A percentile compares a stretch with the other conserved stretches of the same genome.
These are phyloP conservation scores for Macaria notata DNA, from an alignment of 2,888 invertebrate species.

Conservation along the genomic window DNA sequence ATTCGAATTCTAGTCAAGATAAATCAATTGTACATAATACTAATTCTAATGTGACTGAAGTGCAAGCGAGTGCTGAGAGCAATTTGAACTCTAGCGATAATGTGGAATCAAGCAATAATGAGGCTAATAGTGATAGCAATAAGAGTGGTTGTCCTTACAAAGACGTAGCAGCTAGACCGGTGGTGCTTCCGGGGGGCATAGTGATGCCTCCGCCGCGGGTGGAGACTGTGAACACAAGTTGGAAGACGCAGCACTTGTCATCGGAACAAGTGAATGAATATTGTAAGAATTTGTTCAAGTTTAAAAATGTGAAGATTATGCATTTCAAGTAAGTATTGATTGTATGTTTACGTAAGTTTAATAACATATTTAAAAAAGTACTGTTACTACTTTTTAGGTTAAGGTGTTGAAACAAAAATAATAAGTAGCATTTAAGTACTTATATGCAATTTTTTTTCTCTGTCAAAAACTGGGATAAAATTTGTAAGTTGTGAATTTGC, in stretches of 20 bases:
- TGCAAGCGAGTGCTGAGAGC: background rate
- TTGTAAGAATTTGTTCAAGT: constrained; percentile 92
- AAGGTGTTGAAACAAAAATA: too few relatives aligned
- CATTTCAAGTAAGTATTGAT: constrained; percentile 87
- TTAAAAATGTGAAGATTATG: constrained; percentile 93
- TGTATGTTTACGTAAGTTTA: too few relatives aligned
- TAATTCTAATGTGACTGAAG: background rate
- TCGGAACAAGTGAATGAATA: constrained; percentile 91
- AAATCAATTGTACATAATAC: background rate
- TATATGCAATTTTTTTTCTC: too few relatives aligned
- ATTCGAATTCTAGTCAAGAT: background rate
- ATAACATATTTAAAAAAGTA: too few relatives aligned
- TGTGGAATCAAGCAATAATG: constrained; percentile 4
- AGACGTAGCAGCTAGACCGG: constrained; percentile 37
- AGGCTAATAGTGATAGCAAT: background rate
- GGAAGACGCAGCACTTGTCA: constrained; percentile 90
- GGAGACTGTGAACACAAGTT: constrained; percentile 93
- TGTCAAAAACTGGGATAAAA: too few relatives aligned
- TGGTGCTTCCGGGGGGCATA: constrained; percentile 65
- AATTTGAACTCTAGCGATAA: constrained; percentile 1
- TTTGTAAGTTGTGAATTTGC: too few relatives aligned
- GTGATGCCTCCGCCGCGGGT: constrained; percentile 91
- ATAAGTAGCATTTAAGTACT: too few relatives aligned
- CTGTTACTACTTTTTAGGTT: too few relatives aligned
- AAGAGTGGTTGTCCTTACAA: constrained; percentile 8